These are phyloP conservation scores for Ametastegia equiseti DNA, from an alignment of 2,888 invertebrate species.

Conservation along the genomic window DNA sequence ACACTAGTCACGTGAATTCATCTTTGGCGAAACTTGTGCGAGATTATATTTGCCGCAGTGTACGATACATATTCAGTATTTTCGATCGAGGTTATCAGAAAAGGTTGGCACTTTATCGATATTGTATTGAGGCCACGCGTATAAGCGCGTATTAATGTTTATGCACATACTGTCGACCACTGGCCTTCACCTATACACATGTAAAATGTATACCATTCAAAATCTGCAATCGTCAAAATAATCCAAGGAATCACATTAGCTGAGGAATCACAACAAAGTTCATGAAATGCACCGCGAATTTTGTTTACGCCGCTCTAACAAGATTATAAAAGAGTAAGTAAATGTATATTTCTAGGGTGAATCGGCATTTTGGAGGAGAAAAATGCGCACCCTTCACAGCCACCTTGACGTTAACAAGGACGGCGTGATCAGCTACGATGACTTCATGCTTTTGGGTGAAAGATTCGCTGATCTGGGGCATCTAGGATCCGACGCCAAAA, in stretches of 20 bases:
- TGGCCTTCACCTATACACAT: conserved; percentile 34
- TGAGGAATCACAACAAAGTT: neutral
- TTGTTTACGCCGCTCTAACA: neutral
- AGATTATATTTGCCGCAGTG: conserved; percentile 5
- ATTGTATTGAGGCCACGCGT: conserved; percentile 11
- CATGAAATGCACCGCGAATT: neutral
- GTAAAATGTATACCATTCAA: neutral
- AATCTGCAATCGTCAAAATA: conserved; percentile 22
- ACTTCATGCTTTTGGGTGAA: conserved; percentile 86
- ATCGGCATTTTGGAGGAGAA: conserved; percentile 88
- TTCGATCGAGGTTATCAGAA: conserved; percentile 36
- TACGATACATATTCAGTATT: neutral
- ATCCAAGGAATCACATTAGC: neutral
- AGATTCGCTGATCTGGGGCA: conserved; percentile 88
- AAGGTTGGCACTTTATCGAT: conserved; percentile 18
- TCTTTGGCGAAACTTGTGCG: neutral
- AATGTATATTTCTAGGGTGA: conserved; percentile 74
- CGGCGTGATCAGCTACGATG: conserved; percentile 89
- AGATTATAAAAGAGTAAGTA: conserved; percentile 3
- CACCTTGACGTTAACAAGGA: conserved; percentile 92
- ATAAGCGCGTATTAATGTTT: neutral
- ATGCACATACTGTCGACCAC: neutral
- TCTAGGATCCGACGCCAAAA: conserved; percentile 81
- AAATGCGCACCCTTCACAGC: conserved; percentile 91
- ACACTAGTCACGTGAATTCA: neutral